Conservation (phyloP, 2,113 vertebrate species). For the Dicerorhinus sumatrensis region DNA sequence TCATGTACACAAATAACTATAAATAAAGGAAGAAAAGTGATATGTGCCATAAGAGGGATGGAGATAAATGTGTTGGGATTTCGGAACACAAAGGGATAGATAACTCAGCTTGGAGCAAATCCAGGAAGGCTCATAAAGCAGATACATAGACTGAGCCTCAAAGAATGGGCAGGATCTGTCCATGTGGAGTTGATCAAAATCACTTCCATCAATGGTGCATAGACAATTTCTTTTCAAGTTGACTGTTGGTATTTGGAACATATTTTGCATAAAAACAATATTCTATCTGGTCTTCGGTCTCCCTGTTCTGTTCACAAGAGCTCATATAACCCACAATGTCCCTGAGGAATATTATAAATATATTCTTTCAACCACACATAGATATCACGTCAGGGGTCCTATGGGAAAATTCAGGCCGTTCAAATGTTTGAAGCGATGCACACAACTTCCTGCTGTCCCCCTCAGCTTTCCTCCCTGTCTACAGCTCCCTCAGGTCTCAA, state of each 20-base stretch:
- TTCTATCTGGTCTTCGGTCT: background rate
- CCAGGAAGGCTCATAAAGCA: background rate
- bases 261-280: background rate
- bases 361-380: background rate
- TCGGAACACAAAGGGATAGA: background rate
- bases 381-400: background rate
- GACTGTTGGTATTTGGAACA: background rate
- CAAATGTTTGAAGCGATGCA: background rate
- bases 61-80: background rate
- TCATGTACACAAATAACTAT: background rate
- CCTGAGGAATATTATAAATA: background rate
- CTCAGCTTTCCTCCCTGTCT: background rate
- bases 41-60: background rate
- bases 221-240: background rate
- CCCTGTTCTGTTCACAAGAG: background rate
- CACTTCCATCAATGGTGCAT: background rate
- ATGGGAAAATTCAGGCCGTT: background rate
- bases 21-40: background rate
- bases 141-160: background rate
- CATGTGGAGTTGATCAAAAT: background rate
- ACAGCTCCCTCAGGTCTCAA: background rate
- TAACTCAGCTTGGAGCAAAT: background rate
- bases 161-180: background rate
- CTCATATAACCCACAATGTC: background rate
- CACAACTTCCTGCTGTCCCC: background rate